These are phyloP conservation scores for Blennius ocellaris DNA, from an alignment of 2,113 vertebrate genomes.

Conservation along the genomic window DNA sequence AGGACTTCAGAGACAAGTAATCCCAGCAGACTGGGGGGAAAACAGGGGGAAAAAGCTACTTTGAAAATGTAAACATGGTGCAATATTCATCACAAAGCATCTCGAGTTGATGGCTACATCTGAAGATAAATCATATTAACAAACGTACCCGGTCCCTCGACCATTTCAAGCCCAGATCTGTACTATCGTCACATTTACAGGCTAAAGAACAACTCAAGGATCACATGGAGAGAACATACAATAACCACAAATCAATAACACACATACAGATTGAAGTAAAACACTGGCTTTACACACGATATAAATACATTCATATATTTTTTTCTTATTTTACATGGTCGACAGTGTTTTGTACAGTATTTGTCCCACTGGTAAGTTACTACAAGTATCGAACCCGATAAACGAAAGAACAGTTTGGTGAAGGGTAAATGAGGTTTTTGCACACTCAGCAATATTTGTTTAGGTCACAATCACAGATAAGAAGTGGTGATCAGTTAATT, in stretches of 20 bases:
- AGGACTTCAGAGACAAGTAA: background rate
- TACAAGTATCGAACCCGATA: too few relatives aligned
- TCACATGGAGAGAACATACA: background rate
- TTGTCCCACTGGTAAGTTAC: too few relatives aligned
- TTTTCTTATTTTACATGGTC: background rate
- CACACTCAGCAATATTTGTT: too few relatives aligned
- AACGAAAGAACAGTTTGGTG: too few relatives aligned
- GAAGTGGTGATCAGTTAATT: too few relatives aligned
- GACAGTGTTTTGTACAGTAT: too few relatives aligned
- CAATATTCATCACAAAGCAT: background rate
- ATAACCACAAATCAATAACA: background rate
- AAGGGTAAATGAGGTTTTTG: too few relatives aligned
- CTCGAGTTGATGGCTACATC: background rate
- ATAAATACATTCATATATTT: background rate
- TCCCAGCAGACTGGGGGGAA: too few relatives aligned
- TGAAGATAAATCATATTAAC: too few relatives aligned
- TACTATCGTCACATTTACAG: background rate
- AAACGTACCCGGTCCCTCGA: too few relatives aligned
- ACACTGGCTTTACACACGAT: background rate
- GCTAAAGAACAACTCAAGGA: background rate
- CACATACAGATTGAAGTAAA: background rate
- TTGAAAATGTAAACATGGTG: background rate
- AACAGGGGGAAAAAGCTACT: background rate
- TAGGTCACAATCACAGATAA: too few relatives aligned
- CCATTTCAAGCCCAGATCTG: too few relatives aligned